Percentiles rank a stretch among this genome's conserved stretches.
phyloP scores from a whole-genome alignment of 2,113 vertebrate species.

The Mola mola region DNA sequence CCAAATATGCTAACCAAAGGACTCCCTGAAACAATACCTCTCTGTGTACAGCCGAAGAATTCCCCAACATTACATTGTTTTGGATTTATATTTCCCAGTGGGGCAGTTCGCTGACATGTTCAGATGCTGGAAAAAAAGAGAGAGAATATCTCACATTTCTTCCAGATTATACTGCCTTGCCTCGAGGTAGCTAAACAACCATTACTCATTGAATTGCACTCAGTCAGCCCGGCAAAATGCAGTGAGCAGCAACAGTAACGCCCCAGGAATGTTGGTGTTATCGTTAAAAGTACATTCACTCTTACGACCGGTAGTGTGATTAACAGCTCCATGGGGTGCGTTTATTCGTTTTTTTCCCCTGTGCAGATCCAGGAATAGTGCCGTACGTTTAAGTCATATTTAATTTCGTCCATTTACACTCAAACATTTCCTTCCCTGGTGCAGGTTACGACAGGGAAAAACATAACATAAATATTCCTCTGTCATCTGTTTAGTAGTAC shows the following conservation, averaged over 20 bases:
- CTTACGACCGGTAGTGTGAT: conserved; percentile 56
- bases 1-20: conserved; percentile 53
- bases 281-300: conserved; percentile 34
- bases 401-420: conserved; percentile 19
- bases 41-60: conserved; percentile 41
- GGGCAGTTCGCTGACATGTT: conserved; percentile 23
- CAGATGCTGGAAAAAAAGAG: conserved; percentile 36
- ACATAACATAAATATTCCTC: conserved; percentile 21
- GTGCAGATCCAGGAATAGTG: conserved; percentile 30
- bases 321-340: conserved; percentile 37
- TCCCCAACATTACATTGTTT: conserved; percentile 56
- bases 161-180: conserved; percentile 27
- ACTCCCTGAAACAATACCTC: conserved; percentile 53
- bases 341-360: conserved; percentile 47
- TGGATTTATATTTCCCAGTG: conserved; percentile 53
- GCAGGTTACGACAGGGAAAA: conserved; percentile 18
- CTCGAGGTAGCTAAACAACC: conserved; percentile 31
- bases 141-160: conserved; percentile 49
- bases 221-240: conserved; percentile 48
- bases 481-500: conserved; percentile 27
- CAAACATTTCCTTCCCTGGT: background rate
- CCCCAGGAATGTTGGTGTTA: conserved; percentile 62
- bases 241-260: conserved; percentile 51
- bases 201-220: conserved; percentile 44
- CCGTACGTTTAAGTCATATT: conserved; percentile 12